Evolutionary conservation across 2,113 vertebrate species (phyloP), one percentile per base, ranked within the genome.

Genomic region (Istiophorus platypterus): DNA sequence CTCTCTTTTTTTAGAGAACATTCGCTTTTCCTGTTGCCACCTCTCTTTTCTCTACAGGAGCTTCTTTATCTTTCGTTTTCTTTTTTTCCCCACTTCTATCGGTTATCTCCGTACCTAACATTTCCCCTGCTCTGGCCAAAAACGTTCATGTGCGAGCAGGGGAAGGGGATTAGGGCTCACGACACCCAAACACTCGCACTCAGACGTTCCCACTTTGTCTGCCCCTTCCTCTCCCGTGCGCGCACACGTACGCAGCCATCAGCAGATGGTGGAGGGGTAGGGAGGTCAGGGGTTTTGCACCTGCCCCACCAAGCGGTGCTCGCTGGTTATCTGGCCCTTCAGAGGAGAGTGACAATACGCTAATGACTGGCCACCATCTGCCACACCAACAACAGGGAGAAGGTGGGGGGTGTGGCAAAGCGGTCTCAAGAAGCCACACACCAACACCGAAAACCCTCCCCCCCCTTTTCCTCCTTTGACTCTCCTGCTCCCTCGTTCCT

Each of bases 281-380:
- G 91, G 81, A 94, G 93, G 94, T 95, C 94, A 91, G 91, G 89
- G 95, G 94, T 94, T 95, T 88, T 95, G 95, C 94, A 96, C 96
- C 96, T 97, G 96, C 95, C 92, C 80, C 91, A 88, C 92, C 89
- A 93, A 95, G 95, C 94, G 91, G 77, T 88, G 76, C 74, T 89
- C 92, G 86, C 93, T 95, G 89, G 94, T 95, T 94, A 95, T 95
- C 94, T 92, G 92, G 93, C 94, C 95, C 92, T 91, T 95, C 92
- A 86, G 92, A 63, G 15, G 88, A 92, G 95, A 94, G 90, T 95
- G 95, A 97, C 95, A 96, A 96, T 96, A 95, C 94, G 91, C 94
- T 95, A 96, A 96, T 96, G 96, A 95, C 92, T 83, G 93, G 95
- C 94, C 93, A 85, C 95, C 94, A 96, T 95, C 95, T 96, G 96